These are phyloP conservation scores for Podarcis cretensis DNA, from an alignment of 2,113 vertebrate genomes.

Conservation along the genomic window DNA sequence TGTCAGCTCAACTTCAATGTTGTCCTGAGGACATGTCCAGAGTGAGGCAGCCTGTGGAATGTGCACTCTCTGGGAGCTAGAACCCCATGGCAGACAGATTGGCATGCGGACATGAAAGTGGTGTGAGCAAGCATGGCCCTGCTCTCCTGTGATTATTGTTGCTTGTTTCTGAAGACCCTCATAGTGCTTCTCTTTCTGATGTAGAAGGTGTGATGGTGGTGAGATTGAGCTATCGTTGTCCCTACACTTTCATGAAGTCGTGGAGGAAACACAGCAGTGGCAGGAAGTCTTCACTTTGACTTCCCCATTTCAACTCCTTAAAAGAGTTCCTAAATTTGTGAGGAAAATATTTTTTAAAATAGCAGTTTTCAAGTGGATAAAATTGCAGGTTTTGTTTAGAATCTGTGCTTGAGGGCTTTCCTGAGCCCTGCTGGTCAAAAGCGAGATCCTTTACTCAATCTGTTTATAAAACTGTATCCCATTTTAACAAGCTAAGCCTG, in stretches of 20 bases:
- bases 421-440: background rate
- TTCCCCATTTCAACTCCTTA: background rate
- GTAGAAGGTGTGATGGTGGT: background rate
- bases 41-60: no score
- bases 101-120: no score
- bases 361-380: background rate
- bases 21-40: no score
- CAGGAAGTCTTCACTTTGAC: background rate
- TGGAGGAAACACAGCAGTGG: background rate
- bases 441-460: background rate
- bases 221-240: background rate
- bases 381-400: background rate
- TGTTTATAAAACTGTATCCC: background rate
- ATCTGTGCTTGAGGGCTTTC: background rate
- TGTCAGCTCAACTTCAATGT: no score
- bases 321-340: background rate
- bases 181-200: background rate
- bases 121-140: no score
- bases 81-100: no score
- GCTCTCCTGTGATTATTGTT: no score
- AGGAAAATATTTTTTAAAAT: background rate
- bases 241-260: background rate
- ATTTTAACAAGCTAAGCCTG: conserved; percentile 44
- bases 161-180: no score
- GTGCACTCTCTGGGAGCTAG: no score